Conservation (phyloP, 2,797 vertebrate species). For the Trichosurus vulpecula region DNA sequence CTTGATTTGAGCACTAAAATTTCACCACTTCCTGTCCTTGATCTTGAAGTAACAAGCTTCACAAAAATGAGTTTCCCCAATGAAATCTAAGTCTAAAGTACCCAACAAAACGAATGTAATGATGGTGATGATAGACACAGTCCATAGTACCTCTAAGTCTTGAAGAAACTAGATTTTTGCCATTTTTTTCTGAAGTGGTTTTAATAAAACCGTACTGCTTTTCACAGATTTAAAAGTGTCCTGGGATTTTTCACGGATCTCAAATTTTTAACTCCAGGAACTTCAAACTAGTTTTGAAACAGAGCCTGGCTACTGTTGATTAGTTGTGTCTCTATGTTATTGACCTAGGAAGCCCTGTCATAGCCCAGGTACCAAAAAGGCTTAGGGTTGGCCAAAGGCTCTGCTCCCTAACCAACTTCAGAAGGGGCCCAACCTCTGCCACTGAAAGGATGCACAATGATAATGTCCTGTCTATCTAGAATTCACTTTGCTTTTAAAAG, state of each 20-base stretch:
- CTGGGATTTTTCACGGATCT: not conserved
- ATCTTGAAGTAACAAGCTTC: not conserved
- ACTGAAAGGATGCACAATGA: not conserved
- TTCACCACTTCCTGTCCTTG: not conserved
- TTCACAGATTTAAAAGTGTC: not conserved
- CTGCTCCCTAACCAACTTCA: not conserved
- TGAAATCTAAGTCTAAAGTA: not conserved
- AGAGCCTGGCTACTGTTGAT: not conserved
- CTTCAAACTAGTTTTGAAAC: not conserved
- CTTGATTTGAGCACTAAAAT: not conserved
- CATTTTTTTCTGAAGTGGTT: not conserved
- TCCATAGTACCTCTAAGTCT: not conserved
- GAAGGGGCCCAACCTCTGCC: not conserved
- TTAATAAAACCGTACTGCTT: not conserved
- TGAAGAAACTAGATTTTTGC: not conserved
- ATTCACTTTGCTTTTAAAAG: too few relatives aligned
- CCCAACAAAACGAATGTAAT: not conserved
- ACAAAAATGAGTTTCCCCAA: not conserved
- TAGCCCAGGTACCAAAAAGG: not conserved
- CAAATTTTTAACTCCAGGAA: not conserved
- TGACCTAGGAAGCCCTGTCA: not conserved
- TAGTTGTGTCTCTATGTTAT: not conserved
- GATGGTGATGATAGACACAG: not conserved
- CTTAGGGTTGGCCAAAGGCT: not conserved
- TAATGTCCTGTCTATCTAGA: not conserved